These are phyloP conservation scores for Hiodon alosoides DNA, from an alignment of 2,113 vertebrate species.

Conservation along the genomic window DNA sequence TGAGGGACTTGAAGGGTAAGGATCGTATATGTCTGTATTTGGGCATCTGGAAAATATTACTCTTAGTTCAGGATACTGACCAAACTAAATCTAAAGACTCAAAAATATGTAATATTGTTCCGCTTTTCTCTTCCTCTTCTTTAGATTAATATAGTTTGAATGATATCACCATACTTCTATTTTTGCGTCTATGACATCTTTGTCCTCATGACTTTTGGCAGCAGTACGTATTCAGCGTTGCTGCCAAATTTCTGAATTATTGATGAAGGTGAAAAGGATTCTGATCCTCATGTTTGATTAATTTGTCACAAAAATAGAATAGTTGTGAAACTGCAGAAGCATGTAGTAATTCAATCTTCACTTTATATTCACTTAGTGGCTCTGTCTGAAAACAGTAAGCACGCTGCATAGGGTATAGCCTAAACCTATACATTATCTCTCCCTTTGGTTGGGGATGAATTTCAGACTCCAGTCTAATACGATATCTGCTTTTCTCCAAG, in stretches of 20 bases:
- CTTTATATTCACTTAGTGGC: neutral
- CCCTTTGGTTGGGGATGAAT: neutral
- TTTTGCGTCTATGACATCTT: neutral
- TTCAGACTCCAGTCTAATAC: neutral
- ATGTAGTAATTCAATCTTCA: constrained; percentile 13
- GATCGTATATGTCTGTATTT: too few species aligned
- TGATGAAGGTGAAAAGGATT: constrained; percentile 15
- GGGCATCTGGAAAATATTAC: too few species aligned
- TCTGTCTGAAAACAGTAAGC: neutral
- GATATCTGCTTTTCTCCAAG: neutral
- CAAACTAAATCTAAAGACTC: neutral
- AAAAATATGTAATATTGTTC: neutral
- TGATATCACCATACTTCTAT: neutral
- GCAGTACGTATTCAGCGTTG: constrained; percentile 15
- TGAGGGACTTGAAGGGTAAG: too few species aligned
- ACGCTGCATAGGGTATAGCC: neutral
- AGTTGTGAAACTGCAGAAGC: constrained; percentile 28
- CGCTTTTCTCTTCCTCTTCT: neutral
- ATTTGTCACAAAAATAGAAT: constrained; percentile 36
- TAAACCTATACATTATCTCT: neutral
- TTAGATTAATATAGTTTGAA: neutral
- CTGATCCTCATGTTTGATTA: constrained; percentile 32
- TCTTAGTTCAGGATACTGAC: neutral
- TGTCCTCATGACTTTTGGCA: constrained; percentile 1
- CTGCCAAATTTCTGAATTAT: constrained; percentile 23